Conservation (phyloP, 2,113 vertebrate genomes). For the Siphamia tubifer region DNA sequence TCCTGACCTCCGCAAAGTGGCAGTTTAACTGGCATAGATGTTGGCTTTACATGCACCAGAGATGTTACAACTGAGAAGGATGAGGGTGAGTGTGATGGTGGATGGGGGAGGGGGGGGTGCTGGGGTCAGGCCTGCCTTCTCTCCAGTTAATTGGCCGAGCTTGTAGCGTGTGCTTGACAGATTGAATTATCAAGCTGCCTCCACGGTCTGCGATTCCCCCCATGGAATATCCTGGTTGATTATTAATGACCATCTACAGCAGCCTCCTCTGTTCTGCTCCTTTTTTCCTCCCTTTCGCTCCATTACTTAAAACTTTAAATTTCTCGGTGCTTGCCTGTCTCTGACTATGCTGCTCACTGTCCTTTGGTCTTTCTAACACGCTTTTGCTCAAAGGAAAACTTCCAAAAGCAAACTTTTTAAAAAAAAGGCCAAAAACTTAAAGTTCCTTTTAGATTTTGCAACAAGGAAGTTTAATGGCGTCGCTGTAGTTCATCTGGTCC, state of each 20-base stretch:
- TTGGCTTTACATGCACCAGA: conserved; percentile 60
- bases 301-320: conserved; percentile 34
- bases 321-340: conserved; percentile 18
- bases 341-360: conserved; percentile 7
- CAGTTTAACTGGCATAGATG: conserved; percentile 62
- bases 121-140: conserved; percentile 69
- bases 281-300: neutral
- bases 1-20: conserved; percentile 54
- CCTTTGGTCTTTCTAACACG: conserved; percentile 30
- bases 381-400: conserved; percentile 2
- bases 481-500: neutral
- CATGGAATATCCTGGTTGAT: conserved; percentile 69
- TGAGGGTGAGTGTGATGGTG: conserved; percentile 40
- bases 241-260: conserved; percentile 74
- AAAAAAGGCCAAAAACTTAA: conserved; percentile 11
- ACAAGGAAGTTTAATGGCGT: conserved; percentile 31
- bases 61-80: conserved; percentile 48
- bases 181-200: conserved; percentile 80
- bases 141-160: conserved; percentile 77
- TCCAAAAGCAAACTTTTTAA: conserved; percentile 12
- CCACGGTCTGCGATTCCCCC: conserved; percentile 64
- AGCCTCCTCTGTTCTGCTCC: conserved; percentile 35
- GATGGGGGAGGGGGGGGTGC: conserved; percentile 34
- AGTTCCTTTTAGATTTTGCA: conserved; percentile 14
- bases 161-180: conserved; percentile 72